These are phyloP conservation scores for Chloromyia formosa DNA, from an alignment of 2,888 invertebrate genomes.

Conservation along the genomic window DNA sequence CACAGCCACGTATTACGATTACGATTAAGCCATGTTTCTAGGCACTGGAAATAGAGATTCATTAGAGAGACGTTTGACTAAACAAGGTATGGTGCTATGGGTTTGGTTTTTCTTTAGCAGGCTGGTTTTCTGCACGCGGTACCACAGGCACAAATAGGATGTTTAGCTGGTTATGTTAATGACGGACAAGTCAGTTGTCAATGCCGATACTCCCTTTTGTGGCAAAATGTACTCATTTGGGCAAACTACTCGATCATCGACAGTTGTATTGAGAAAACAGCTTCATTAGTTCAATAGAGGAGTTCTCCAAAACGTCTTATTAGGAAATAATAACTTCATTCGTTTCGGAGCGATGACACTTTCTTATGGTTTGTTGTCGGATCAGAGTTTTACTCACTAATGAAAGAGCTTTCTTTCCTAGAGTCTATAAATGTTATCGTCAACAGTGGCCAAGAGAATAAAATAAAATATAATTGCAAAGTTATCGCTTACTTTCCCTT, in stretches of 20 bases:
- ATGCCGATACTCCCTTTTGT: background rate
- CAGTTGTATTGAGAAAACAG: background rate
- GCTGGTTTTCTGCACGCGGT: background rate
- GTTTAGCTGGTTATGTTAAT: slow-evolving; percentile 23
- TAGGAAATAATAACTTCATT: background rate
- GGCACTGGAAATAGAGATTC: background rate
- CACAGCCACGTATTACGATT: background rate
- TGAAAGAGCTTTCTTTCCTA: no score
- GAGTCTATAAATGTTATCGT: no score
- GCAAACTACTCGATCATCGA: no score
- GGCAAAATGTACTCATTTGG: background rate
- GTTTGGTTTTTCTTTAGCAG: background rate
- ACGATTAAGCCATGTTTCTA: background rate
- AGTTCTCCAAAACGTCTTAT: background rate
- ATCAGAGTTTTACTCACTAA: no score
- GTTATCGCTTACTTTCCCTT: no score
- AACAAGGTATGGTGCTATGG: background rate
- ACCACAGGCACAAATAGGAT: background rate
- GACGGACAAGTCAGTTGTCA: background rate
- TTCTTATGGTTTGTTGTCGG: no score
- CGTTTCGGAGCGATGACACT: no score
- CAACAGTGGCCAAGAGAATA: no score
- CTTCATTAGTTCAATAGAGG: slow-evolving; percentile 1
- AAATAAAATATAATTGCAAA: no score
- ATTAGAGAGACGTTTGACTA: slow-evolving; percentile 16